A percentile compares a stretch with the other conserved stretches of the same genome.
phyloP scores from a whole-genome alignment of 2,888 invertebrate species.

The Drosophila formosana region DNA sequence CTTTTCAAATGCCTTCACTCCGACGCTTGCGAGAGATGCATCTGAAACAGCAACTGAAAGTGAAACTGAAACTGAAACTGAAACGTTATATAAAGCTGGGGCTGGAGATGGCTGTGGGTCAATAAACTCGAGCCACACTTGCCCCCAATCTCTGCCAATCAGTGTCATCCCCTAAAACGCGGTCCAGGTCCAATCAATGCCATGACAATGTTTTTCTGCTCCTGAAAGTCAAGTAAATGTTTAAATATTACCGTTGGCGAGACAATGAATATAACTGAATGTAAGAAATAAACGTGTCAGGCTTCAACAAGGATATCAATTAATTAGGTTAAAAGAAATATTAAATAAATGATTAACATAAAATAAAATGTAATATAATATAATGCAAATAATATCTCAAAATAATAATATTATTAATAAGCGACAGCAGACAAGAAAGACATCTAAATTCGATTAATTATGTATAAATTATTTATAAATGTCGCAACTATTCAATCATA shows the following conservation, averaged over 20 bases:
- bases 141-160: neutral
- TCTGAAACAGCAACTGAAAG: neutral
- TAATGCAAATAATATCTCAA: too few species aligned
- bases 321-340: conserved; percentile 7
- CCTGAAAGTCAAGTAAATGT: conserved; percentile 36
- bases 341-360: too few species aligned
- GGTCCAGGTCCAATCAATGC: conserved; percentile 42
- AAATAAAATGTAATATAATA: too few species aligned
- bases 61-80: conserved; percentile 4
- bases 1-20: conserved; percentile 54
- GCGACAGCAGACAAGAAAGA: too few species aligned
- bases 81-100: conserved; percentile 2
- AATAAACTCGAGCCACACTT: conserved; percentile 62
- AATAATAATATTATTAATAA: too few species aligned
- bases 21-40: neutral
- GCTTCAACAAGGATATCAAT: conserved; percentile 27
- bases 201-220: conserved; percentile 19
- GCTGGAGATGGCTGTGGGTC: conserved; percentile 57
- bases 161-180: conserved; percentile 35
- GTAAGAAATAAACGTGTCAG: conserved; percentile 1
- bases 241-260: conserved; percentile 32
- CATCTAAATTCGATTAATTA: too few species aligned
- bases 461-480: too few species aligned
- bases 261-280: neutral
- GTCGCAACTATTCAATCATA: too few species aligned